Conservation (phyloP, 2,888 invertebrate genomes). For the Mimachlamys varia region DNA sequence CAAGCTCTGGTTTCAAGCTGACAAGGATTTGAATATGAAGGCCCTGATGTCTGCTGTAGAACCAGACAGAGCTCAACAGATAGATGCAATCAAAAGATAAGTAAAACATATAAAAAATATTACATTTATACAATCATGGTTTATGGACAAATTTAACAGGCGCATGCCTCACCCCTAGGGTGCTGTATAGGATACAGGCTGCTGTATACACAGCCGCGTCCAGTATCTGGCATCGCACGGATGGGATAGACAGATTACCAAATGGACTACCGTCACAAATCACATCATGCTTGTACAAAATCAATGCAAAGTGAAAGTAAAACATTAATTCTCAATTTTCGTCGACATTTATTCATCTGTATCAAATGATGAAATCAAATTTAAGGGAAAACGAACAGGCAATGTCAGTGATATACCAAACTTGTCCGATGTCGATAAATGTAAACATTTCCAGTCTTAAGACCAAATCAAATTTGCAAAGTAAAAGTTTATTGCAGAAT, state of each 20-base stretch:
- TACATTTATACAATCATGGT: conserved; percentile 25
- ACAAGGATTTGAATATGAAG: neutral
- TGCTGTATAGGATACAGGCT: neutral
- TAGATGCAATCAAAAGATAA: conserved; percentile 20
- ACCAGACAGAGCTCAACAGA: conserved; percentile 36
- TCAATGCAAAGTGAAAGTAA: conserved; percentile 36
- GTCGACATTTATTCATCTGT: conserved; percentile 20
- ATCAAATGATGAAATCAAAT: neutral
- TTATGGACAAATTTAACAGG: conserved; percentile 14
- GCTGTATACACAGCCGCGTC: neutral
- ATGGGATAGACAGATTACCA: conserved; percentile 18
- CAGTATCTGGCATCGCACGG: conserved; percentile 23
- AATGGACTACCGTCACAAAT: conserved; percentile 31
- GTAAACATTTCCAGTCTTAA: neutral
- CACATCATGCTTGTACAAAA: conserved; percentile 26
- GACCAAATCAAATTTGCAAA: neutral
- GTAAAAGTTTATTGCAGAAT: neutral
- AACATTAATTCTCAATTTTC: conserved; percentile 31
- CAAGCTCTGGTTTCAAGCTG: neutral
- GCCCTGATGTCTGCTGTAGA: neutral
- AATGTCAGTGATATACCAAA: neutral
- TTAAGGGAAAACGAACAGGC: neutral
- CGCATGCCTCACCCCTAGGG: conserved; percentile 27
- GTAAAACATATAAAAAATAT: conserved; percentile 25
- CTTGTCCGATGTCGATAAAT: neutral